A percentile compares a stretch with the other conserved stretches of the same genome.
These are phyloP conservation scores for Cheilosia vernalis DNA, from an alignment of 2,888 invertebrate genomes.

Conservation along the genomic window DNA sequence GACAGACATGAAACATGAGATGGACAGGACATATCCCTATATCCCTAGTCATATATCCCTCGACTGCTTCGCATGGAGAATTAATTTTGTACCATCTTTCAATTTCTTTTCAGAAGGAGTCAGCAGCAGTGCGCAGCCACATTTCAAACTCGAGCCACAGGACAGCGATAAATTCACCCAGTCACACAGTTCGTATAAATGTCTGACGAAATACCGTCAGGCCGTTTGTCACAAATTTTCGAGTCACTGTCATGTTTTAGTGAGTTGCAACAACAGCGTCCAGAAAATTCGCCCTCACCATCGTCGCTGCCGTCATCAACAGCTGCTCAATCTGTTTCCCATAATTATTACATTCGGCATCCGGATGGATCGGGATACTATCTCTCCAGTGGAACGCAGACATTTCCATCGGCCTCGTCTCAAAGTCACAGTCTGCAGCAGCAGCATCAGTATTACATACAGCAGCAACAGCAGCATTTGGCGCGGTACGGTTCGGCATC, in stretches of 20 bases:
- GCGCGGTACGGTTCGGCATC: constrained; percentile 78
- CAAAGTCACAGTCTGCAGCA: constrained; percentile 77
- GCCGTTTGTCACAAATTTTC: constrained; percentile 92
- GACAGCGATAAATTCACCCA: constrained; percentile 14
- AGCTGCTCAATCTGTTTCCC: constrained; percentile 70
- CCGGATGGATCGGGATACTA: constrained; percentile 77
- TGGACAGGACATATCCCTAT: not conserved
- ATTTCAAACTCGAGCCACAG: constrained; percentile 15
- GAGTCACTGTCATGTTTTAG: constrained; percentile 91
- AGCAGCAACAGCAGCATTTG: constrained; percentile 74
- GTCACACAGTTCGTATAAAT: constrained; percentile 81
- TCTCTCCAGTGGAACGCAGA: constrained; percentile 78
- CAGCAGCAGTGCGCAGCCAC: constrained; percentile 12
- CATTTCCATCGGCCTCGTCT: constrained; percentile 81
- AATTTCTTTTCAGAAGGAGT: constrained; percentile 42
- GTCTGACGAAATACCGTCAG: constrained; percentile 88
- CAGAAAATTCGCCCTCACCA: constrained; percentile 78
- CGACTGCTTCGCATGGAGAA: constrained; percentile 5
- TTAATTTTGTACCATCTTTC: constrained; percentile 3
- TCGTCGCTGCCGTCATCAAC: constrained; percentile 78
- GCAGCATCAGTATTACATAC: constrained; percentile 75
- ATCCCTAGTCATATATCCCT: not conserved
- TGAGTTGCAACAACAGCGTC: constrained; percentile 85
- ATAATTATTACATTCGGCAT: constrained; percentile 79
- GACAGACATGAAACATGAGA: constrained; percentile 44